Percentiles rank a stretch among this genome's conserved stretches.
Conservation (phyloP, 2,113 vertebrate species). For the Aphelocoma coerulescens region DNA sequence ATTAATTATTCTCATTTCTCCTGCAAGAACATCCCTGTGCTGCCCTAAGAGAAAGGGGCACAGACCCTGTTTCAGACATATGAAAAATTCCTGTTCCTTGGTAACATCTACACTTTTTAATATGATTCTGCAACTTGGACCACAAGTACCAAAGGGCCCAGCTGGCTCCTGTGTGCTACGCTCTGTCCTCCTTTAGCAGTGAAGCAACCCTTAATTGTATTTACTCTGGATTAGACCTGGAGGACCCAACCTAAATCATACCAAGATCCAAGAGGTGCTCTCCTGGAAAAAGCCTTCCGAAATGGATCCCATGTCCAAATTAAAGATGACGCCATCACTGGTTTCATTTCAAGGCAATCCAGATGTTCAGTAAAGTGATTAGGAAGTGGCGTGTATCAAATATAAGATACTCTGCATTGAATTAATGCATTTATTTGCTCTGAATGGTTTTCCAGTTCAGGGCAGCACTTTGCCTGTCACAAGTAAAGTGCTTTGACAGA, state of each 20-base stretch:
- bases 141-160: background rate
- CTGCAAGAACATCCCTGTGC: background rate
- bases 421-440: conserved; percentile 57
- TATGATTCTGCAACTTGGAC: background rate
- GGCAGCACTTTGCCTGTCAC: conserved; percentile 55
- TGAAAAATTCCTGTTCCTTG: background rate
- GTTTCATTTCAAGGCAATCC: conserved; percentile 46
- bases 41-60: background rate
- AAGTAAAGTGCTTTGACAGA: conserved; percentile 55
- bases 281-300: background rate
- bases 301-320: conserved; percentile 8
- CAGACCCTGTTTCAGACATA: background rate
- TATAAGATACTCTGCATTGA: conserved; percentile 56
- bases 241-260: conserved; percentile 11
- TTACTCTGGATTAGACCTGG: background rate
- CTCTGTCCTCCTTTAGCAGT: background rate
- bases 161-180: background rate
- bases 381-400: conserved; percentile 59
- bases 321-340: conserved; percentile 23
- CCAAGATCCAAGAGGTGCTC: conserved; percentile 11
- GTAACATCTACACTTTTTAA: background rate
- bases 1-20: background rate
- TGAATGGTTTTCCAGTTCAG: conserved; percentile 40
- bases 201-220: background rate
- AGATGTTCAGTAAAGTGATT: conserved; percentile 49